A percentile compares a stretch with the other conserved stretches of the same genome.
These are phyloP conservation scores for Dicentrarchus labrax DNA, from an alignment of 2,113 vertebrate genomes.

Conservation along the genomic window DNA sequence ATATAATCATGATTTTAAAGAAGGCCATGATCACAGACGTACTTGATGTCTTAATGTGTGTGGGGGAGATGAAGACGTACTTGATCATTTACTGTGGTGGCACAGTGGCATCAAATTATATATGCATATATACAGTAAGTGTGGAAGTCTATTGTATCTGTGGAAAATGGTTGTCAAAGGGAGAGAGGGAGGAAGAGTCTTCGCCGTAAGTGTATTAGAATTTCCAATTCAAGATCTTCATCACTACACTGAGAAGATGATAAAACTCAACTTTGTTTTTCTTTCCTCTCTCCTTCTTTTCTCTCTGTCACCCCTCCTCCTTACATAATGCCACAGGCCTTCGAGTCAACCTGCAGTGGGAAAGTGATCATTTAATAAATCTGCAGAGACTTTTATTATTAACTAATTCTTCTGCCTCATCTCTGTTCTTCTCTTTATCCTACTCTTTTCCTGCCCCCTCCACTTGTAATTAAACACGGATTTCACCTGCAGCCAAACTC, in stretches of 20 bases:
- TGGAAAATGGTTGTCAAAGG: constrained; percentile 10
- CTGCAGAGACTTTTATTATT: constrained; percentile 78
- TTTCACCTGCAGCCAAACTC: constrained; percentile 78
- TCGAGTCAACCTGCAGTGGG: constrained; percentile 58
- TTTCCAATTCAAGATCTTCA: constrained; percentile 37
- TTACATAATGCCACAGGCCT: constrained; percentile 46
- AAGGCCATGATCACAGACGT: constrained; percentile 62
- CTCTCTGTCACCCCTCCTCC: constrained; percentile 17
- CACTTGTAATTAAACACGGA: constrained; percentile 78
- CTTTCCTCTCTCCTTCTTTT: constrained; percentile 29
- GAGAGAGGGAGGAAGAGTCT: background rate
- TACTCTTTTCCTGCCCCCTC: constrained; percentile 49
- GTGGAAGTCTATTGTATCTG: constrained; percentile 8
- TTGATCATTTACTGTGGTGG: constrained; percentile 47
- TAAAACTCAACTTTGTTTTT: constrained; percentile 53
- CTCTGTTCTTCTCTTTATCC: constrained; percentile 69
- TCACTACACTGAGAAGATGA: constrained; percentile 28
- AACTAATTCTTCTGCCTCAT: constrained; percentile 76
- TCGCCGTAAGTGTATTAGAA: background rate
- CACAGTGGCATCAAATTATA: constrained; percentile 49
- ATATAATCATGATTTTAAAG: constrained; percentile 77
- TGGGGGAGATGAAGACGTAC: constrained; percentile 37
- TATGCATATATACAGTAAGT: background rate
- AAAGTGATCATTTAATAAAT: constrained; percentile 78
- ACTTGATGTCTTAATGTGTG: constrained; percentile 72